phyloP scores from a whole-genome alignment of 2,113 vertebrate genomes.

The Phocoena sinus region DNA sequence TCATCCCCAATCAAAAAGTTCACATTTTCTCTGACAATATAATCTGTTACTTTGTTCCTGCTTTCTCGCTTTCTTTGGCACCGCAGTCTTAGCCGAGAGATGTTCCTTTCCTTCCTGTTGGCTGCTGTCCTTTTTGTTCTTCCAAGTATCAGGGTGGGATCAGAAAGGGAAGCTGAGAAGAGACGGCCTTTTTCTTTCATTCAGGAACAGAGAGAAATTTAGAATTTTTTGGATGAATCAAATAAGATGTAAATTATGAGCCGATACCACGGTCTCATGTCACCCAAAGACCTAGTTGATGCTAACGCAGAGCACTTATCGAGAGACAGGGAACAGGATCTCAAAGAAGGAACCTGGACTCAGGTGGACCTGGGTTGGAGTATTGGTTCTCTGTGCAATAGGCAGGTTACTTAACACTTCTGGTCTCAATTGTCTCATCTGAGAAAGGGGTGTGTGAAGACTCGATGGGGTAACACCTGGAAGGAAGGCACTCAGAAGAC shows the following conservation, averaged over 20 bases:
- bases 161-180: slow-evolving; percentile 25
- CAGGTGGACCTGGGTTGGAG: neutral
- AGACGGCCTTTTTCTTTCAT: neutral
- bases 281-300: neutral
- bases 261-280: neutral
- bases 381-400: neutral
- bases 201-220: neutral
- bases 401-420: neutral
- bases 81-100: slow-evolving; percentile 35
- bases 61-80: slow-evolving; percentile 77
- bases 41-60: slow-evolving; percentile 87
- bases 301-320: neutral
- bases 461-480: neutral
- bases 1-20: slow-evolving; percentile 89
- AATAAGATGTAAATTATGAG: neutral
- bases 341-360: neutral
- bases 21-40: slow-evolving; percentile 87
- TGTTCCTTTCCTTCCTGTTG: slow-evolving; percentile 62
- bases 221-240: neutral
- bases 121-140: slow-evolving; percentile 66
- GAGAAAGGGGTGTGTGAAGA: neutral
- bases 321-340: neutral
- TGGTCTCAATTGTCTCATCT: neutral
- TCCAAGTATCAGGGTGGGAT: slow-evolving; percentile 24
- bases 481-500: neutral